Conservation (phyloP, 2,797 vertebrate species). For the Eurystomus glaucurus region DNA sequence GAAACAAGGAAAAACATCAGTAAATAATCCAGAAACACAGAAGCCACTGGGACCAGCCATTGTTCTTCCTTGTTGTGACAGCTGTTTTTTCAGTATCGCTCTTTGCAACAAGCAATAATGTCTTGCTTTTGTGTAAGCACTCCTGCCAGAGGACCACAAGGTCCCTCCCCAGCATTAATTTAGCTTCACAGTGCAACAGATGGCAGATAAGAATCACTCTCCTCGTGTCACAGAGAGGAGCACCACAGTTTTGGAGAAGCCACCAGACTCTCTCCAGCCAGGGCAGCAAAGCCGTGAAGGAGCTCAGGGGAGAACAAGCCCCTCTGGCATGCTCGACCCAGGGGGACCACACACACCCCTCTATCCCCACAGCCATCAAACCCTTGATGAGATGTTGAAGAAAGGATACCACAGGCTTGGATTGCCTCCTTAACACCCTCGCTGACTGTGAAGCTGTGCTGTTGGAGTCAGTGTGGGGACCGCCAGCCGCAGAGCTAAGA, state of each 20-base stretch:
- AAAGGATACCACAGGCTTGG: constrained; percentile 89
- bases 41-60: constrained; percentile 3
- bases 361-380: neutral
- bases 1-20: constrained; percentile 12
- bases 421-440: constrained; percentile 87
- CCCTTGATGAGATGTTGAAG: neutral
- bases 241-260: neutral
- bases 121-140: neutral
- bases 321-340: fast-evolving
- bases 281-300: neutral
- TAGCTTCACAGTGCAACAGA: neutral
- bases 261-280: fast-evolving
- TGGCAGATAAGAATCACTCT: neutral
- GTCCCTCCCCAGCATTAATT: neutral
- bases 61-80: constrained; percentile 59
- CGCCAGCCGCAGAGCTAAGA: constrained; percentile 83
- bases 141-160: neutral
- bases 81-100: constrained; percentile 44
- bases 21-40: neutral
- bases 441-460: constrained; percentile 74
- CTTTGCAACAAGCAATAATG: neutral
- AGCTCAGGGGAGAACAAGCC: neutral
- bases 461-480: constrained; percentile 78
- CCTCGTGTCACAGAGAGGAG: neutral
- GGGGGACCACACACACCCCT: neutral